A percentile compares a stretch with the other conserved stretches of the same genome.
These are phyloP conservation scores for Cataglyphis cursor DNA, from an alignment of 2,888 invertebrate species.

Conservation along the genomic window DNA sequence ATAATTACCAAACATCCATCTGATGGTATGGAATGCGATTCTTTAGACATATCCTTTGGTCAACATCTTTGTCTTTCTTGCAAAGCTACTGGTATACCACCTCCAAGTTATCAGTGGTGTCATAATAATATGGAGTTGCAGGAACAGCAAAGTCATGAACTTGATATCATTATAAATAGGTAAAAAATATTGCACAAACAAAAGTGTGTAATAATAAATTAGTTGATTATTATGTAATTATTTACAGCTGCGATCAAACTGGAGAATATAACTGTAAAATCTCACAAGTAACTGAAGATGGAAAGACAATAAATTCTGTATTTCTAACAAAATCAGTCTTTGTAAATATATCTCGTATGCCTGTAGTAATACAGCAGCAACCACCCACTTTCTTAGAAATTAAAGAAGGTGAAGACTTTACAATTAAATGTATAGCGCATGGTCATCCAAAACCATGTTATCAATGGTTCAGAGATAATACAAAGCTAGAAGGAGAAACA, in stretches of 20 bases:
- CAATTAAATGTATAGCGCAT: conserved; percentile 75
- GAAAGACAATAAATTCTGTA: conserved; percentile 60
- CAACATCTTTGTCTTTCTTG: conserved; percentile 75
- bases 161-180: conserved; percentile 76
- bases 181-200: conserved; percentile 50
- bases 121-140: conserved; percentile 73
- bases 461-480: conserved; percentile 82
- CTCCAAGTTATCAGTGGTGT: conserved; percentile 82
- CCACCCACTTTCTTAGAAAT: conserved; percentile 76
- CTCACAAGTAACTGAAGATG: conserved; percentile 74
- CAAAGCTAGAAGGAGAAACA: conserved; percentile 72
- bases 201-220: not conserved
- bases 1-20: conserved; percentile 79
- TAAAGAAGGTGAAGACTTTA: conserved; percentile 73
- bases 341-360: conserved; percentile 73
- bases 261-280: conserved; percentile 80
- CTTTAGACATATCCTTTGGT: conserved; percentile 71
- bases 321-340: conserved; percentile 70
- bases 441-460: conserved; percentile 77
- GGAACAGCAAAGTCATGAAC: conserved; percentile 68
- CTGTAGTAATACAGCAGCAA: conserved; percentile 76
- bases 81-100: conserved; percentile 81
- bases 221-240: not conserved
- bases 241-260: conserved; percentile 72
- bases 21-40: conserved; percentile 39